A percentile compares a stretch with the other conserved stretches of the same genome.
These are phyloP conservation scores for Noctua janthe DNA, from an alignment of 2,888 invertebrate genomes.

Conservation along the genomic window DNA sequence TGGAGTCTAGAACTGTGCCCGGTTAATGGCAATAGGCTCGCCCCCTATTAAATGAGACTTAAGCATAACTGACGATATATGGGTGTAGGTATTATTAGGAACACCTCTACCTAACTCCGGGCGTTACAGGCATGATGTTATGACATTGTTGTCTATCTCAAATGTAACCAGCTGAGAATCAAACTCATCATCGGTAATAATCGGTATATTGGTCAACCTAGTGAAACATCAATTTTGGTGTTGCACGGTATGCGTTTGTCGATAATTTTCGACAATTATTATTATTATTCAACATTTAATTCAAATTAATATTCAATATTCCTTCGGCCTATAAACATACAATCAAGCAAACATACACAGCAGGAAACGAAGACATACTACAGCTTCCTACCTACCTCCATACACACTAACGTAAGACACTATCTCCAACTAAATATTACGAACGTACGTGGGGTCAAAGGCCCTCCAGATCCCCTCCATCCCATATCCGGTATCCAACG, in stretches of 20 bases:
- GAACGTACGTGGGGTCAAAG: constrained; percentile 52
- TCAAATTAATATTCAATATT: not conserved
- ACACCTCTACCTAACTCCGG: no score
- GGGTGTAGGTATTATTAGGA: no score
- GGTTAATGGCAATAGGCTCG: no score
- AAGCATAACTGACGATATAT: no score
- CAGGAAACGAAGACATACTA: not conserved
- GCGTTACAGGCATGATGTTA: no score
- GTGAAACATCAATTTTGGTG: not conserved
- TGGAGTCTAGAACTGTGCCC: rapidly evolving
- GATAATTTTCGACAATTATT: not conserved
- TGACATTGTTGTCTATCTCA: no score
- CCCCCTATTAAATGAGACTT: no score
- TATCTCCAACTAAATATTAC: constrained; percentile 46
- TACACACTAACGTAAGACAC: not conserved
- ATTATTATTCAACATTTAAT: not conserved
- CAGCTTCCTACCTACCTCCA: not conserved
- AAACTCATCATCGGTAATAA: no score
- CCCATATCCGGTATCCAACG: constrained; percentile 56
- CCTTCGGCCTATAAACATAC: not conserved
- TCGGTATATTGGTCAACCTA: not conserved
- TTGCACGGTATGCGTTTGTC: not conserved
- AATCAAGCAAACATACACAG: not conserved
- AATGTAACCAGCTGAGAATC: no score
- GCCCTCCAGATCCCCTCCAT: constrained; percentile 40